phyloP scores from a whole-genome alignment of 2,113 vertebrate genomes.

The Pteropus alecto region DNA sequence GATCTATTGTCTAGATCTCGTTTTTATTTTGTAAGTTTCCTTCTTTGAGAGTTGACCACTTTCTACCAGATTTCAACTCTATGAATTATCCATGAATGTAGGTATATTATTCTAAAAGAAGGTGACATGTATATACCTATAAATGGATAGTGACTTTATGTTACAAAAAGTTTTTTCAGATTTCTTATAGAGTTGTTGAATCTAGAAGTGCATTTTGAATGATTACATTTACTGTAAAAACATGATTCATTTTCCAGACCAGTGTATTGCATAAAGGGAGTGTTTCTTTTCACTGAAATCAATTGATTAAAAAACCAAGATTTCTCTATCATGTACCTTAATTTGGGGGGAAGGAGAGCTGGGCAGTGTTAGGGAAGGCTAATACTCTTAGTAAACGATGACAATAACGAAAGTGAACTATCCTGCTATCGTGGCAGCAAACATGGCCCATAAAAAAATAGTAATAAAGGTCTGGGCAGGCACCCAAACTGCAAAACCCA shows the following conservation, averaged over 20 bases:
- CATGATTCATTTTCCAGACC: not conserved
- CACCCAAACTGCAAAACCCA: not conserved
- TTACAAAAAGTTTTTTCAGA: not conserved
- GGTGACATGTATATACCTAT: not conserved
- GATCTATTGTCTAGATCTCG: not conserved
- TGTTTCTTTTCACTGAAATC: not conserved
- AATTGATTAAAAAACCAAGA: not conserved
- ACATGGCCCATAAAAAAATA: accelerated
- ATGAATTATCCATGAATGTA: not conserved
- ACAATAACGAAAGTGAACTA: not conserved
- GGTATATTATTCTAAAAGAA: not conserved
- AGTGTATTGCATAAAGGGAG: not conserved
- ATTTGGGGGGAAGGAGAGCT: not conserved
- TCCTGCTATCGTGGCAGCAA: not conserved
- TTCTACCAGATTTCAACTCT: not conserved
- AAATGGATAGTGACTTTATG: not conserved
- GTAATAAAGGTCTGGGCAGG: not conserved
- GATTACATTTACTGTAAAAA: not conserved
- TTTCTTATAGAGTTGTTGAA: not conserved
- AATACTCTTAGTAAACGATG: not conserved
- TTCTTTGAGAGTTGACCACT: not conserved
- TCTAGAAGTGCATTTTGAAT: not conserved
- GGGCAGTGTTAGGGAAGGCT: not conserved
- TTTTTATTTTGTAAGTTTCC: not conserved
- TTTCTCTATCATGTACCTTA: not conserved